Conservation (phyloP, 2,797 vertebrate species). For the Hyperoplus lanceolatus region DNA sequence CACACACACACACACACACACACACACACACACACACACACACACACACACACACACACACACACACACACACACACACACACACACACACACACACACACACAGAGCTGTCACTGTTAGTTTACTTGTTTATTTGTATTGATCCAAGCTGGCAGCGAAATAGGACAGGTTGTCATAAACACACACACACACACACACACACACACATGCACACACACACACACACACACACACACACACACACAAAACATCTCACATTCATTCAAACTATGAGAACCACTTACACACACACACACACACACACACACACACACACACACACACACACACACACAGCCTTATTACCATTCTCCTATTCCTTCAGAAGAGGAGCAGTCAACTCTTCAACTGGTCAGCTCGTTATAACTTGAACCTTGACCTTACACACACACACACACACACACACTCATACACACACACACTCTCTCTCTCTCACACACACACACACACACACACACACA, state of each 20-base stretch:
- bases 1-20: constrained; percentile 27
- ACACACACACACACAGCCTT: neutral
- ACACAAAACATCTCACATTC: neutral
- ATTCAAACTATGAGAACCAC: neutral
- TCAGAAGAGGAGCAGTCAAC: neutral
- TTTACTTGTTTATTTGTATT: constrained; percentile 23
- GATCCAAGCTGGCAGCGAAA: constrained; percentile 24
- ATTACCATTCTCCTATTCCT: neutral
- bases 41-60: constrained; percentile 40
- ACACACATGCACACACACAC: neutral
- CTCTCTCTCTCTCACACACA: no score
- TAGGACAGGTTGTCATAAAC: constrained; percentile 15
- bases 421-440: no score
- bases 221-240: constrained; percentile 12
- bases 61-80: constrained; percentile 34
- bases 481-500: no score
- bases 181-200: neutral
- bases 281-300: neutral
- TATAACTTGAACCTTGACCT: neutral
- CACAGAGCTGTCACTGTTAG: constrained; percentile 7
- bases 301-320: neutral
- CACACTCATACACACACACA: no score
- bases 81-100: constrained; percentile 30
- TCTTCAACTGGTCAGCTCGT: neutral
- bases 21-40: constrained; percentile 29